Percentiles rank a stretch among this genome's conserved stretches.
Evolutionary conservation across 2,113 vertebrate species (phyloP).

Genomic region (Protomyctophum bolini): DNA sequence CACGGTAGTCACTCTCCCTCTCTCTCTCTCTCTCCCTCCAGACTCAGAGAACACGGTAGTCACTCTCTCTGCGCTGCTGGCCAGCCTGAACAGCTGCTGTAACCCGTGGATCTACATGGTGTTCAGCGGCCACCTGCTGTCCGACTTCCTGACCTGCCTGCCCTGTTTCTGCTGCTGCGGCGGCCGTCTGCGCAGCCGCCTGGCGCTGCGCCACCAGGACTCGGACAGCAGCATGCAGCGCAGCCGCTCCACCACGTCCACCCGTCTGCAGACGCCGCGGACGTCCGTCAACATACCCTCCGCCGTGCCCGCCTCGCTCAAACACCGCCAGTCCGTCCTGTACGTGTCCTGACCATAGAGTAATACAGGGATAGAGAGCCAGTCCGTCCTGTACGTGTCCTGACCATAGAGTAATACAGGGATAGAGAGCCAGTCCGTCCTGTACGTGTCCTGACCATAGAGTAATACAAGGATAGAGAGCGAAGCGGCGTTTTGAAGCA

Average conservation of each 20-base stretch:
- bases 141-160: slow-evolving; percentile 84
- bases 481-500: no score
- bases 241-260: slow-evolving; percentile 85
- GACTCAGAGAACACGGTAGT: slow-evolving; percentile 88
- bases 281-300: slow-evolving; percentile 82
- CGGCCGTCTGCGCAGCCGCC: slow-evolving; percentile 56
- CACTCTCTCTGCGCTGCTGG: slow-evolving; percentile 88
- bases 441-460: no score
- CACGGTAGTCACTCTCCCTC: no score
- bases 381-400: no score
- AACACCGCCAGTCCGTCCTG: slow-evolving; percentile 67
- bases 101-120: slow-evolving; percentile 99
- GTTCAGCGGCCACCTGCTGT: slow-evolving; percentile 91
- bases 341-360: slow-evolving; percentile 76
- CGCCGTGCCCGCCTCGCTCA: slow-evolving; percentile 61
- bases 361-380: no score
- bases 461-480: no score
- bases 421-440: no score
- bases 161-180: no score
- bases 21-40: slow-evolving; percentile 51
- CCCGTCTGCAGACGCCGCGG: slow-evolving; percentile 77
- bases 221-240: slow-evolving; percentile 88
- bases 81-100: slow-evolving; percentile 94
- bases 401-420: no score
- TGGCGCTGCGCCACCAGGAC: slow-evolving; percentile 82